Evolutionary conservation across 2,797 vertebrate genomes (phyloP), one percentile per base, ranked within the genome.

Genomic region (Poeciliopsis presidionis): DNA sequence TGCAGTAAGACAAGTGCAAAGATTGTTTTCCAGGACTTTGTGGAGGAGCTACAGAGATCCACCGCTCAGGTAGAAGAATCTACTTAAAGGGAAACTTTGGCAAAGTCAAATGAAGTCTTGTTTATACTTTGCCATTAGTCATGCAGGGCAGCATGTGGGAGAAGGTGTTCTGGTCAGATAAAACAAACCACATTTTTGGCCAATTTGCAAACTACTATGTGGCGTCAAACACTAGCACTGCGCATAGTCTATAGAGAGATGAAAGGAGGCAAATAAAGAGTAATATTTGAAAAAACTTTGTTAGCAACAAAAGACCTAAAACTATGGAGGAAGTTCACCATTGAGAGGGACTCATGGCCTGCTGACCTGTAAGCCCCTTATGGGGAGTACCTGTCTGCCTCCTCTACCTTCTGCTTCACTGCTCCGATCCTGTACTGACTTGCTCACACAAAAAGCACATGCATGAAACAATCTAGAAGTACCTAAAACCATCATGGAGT

Each of bases 321-420:
- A 45, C 13, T 70, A 6, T 69, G 5, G 41, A 70, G 67, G 67
- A 70, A 3, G 41, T 28, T 70, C 67, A 16, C 12, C 41, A n/a
- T n/a, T n/a, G 14, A 69, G 39, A 11, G 13, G n/a, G 39, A 95
- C 94, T 94, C 95, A 89, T 95, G 94, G 95, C 96, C 95, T 89
- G 70, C 90, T 91, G 89, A 92, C 95, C 93, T 95, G 90, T 81
- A 70, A 93, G 87, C 88, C 84, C 81, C 87, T 96, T 92, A 92
- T 96, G 93, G 89, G 93, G 92, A 91, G 86, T 81, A 91, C 88
- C 91, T 93, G 92, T 84, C 75, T 63, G 92, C 92, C 94, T 96
- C 90, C 89, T 92, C 88, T 53, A 87, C 91, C 86, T 88, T 97
- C 95, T 95, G 94, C 92, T 73, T 92, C 94, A 94, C 88, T 86